These are phyloP conservation scores for Drosophila ironensis DNA, from an alignment of 1,140 invertebrate species.

Conservation along the genomic window DNA sequence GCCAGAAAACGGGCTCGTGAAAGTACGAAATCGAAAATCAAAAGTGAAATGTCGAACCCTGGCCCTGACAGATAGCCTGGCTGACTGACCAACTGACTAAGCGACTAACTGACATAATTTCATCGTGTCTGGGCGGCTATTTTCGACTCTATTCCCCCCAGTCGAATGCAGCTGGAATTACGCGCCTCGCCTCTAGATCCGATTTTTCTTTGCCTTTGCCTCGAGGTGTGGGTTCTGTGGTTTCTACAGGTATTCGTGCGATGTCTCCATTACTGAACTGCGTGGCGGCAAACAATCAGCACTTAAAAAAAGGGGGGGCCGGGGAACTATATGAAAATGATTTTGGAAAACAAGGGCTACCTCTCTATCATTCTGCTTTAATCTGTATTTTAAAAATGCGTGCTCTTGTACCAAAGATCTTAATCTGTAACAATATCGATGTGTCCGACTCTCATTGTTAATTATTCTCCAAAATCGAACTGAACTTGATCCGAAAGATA, in stretches of 20 bases:
- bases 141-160: constrained; percentile 15
- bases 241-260: constrained; percentile 22
- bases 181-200: constrained; percentile 24
- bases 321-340: too few species aligned
- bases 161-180: constrained; percentile 48
- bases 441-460: constrained; percentile 12
- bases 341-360: too few species aligned
- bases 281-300: background rate
- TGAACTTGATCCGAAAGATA: constrained; percentile 70
- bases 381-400: too few species aligned
- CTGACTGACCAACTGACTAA: constrained; percentile 14
- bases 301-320: background rate
- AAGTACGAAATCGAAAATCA: constrained; percentile 69
- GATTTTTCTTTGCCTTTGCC: constrained; percentile 35
- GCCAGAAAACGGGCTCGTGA: constrained; percentile 48
- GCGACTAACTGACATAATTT: constrained; percentile 36
- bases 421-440: too few species aligned
- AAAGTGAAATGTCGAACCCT: constrained; percentile 57
- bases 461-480: constrained; percentile 6
- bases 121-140: background rate
- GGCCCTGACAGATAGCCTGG: constrained; percentile 13
- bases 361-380: too few species aligned
- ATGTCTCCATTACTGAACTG: background rate
- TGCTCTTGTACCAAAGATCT: too few species aligned
- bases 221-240: constrained; percentile 62